Conservation (phyloP, 1,140 invertebrate genomes). For the Cepaea nemoralis region DNA sequence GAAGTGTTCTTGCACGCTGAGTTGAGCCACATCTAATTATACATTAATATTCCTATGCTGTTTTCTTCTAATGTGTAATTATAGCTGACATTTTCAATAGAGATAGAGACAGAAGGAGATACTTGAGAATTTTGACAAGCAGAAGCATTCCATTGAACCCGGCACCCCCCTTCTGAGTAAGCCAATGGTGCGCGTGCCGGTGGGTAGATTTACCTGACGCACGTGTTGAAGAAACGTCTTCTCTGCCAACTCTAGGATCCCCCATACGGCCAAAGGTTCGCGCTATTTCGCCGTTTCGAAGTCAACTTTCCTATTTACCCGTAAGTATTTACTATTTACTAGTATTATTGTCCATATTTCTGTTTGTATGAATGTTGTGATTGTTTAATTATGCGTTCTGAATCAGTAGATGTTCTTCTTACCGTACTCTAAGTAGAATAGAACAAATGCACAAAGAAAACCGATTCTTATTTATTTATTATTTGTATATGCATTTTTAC, state of each 20-base stretch:
- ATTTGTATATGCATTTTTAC: too few relatives aligned
- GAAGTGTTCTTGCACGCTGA: not conserved
- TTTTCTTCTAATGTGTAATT: too few relatives aligned
- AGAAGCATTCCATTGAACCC: not conserved
- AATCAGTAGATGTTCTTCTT: too few relatives aligned
- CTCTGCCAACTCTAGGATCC: slow-evolving; percentile 28
- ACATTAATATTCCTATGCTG: not conserved
- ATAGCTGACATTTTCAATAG: too few relatives aligned
- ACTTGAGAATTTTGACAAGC: not conserved
- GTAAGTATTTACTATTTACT: slow-evolving; percentile 3
- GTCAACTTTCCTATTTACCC: slow-evolving; percentile 14
- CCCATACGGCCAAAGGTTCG: slow-evolving; percentile 24
- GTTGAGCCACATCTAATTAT: not conserved
- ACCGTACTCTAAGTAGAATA: too few relatives aligned
- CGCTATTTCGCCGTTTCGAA: slow-evolving; percentile 21
- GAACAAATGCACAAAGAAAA: too few relatives aligned
- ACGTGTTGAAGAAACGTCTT: not conserved
- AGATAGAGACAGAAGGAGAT: not conserved
- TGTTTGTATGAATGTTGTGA: too few relatives aligned
- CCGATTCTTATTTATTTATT: too few relatives aligned
- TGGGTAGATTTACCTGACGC: slow-evolving; percentile 24
- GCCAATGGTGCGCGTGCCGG: not conserved
- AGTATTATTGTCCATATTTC: too few relatives aligned
- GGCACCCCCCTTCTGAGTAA: not conserved
- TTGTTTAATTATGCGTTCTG: too few relatives aligned